A percentile compares a stretch with the other conserved stretches of the same genome.
Evolutionary conservation across 2,113 vertebrate species (phyloP).

Genomic region (Apteryx owenii): DNA sequence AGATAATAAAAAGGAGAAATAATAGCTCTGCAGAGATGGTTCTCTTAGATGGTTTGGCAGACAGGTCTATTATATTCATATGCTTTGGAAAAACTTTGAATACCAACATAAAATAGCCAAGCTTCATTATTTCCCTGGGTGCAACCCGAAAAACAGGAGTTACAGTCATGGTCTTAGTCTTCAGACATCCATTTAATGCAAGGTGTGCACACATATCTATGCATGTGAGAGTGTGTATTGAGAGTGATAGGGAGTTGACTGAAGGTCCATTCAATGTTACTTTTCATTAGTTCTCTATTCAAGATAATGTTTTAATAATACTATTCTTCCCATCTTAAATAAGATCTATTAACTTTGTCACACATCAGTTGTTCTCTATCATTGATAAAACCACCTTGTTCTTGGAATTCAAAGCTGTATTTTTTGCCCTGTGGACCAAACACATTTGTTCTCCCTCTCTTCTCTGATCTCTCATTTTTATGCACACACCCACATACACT

Average conservation of each 20-base stretch:
- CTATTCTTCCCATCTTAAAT: background rate
- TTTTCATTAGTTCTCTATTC: background rate
- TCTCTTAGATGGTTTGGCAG: slow-evolving; percentile 27
- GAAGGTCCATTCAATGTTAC: background rate
- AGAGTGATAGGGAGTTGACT: rapidly evolving
- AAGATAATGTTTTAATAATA: background rate
- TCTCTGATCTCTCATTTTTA: background rate
- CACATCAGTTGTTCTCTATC: background rate
- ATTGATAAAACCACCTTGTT: background rate
- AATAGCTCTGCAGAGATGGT: slow-evolving; percentile 18
- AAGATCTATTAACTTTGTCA: background rate
- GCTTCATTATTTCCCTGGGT: slow-evolving; percentile 13
- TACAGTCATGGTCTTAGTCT: background rate
- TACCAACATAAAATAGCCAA: background rate
- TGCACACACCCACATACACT: background rate
- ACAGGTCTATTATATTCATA: slow-evolving; percentile 5
- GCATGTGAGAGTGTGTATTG: rapidly evolving
- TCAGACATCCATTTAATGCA: background rate
- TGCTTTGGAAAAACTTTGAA: background rate
- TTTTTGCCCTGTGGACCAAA: background rate
- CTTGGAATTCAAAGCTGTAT: background rate
- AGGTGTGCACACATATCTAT: background rate
- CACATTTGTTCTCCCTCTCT: background rate
- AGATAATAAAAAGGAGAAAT: slow-evolving; percentile 45
- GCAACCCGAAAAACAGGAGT: background rate